phyloP scores from a whole-genome alignment of 2,888 invertebrate species.

The Erebia aethiops region DNA sequence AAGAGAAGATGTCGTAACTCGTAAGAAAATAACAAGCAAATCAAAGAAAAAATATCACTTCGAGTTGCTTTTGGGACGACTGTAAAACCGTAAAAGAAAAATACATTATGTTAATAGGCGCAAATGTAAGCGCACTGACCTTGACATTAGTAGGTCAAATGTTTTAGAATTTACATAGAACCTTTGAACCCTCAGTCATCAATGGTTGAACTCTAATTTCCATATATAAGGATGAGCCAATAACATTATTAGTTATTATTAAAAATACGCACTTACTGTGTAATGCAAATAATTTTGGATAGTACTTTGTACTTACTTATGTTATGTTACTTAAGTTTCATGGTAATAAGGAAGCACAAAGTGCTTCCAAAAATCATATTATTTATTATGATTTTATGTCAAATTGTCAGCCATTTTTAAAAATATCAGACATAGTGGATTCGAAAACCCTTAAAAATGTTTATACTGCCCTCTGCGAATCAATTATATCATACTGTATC shows the following conservation, averaged over 20 bases:
- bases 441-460: too few relatives aligned
- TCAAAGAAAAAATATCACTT: too few relatives aligned
- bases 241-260: neutral
- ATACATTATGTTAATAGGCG: neutral
- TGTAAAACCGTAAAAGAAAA: neutral
- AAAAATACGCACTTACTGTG: neutral
- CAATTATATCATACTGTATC: too few relatives aligned
- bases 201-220: slow-evolving; percentile 13
- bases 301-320: neutral
- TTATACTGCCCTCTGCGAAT: too few relatives aligned
- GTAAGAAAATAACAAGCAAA: too few relatives aligned
- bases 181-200: slow-evolving; percentile 16
- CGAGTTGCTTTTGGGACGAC: neutral
- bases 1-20: too few relatives aligned
- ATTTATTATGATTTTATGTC: too few relatives aligned
- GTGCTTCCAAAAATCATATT: too few relatives aligned
- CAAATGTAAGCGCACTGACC: slow-evolving; percentile 10
- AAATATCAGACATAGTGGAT: too few relatives aligned
- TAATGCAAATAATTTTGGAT: neutral
- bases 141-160: slow-evolving; percentile 19
- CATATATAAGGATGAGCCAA: slow-evolving; percentile 2
- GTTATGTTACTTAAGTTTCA: too few relatives aligned
- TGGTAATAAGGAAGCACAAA: neutral
- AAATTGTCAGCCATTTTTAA: too few relatives aligned
- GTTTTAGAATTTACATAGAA: slow-evolving; percentile 4